A percentile compares a stretch with the other conserved stretches of the same genome.
Conservation (phyloP, 2,888 invertebrate genomes). For the Eristalinus sepulchralis region DNA sequence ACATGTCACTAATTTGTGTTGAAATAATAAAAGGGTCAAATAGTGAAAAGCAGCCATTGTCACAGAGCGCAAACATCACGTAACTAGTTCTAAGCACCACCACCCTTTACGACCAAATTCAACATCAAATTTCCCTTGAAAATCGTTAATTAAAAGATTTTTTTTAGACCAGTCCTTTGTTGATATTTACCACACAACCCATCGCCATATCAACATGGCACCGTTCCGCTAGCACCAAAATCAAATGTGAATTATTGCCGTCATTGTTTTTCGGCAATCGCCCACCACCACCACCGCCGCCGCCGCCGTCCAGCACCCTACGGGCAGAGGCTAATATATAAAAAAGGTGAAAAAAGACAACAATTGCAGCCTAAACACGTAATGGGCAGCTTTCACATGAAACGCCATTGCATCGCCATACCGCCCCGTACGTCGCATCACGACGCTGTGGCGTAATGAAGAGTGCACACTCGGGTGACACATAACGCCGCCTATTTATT, state of each 20-base stretch:
- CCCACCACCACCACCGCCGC: slow-evolving; percentile 2
- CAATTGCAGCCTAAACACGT: slow-evolving; percentile 40
- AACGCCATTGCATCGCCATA: neutral
- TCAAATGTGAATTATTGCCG: slow-evolving; percentile 24
- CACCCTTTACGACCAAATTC: neutral
- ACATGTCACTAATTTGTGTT: neutral
- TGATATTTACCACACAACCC: slow-evolving; percentile 24
- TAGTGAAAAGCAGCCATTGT: neutral
- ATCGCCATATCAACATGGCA: slow-evolving; percentile 1
- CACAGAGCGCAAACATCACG: neutral
- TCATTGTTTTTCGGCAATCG: slow-evolving; percentile 52
- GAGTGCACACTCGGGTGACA: slow-evolving; percentile 39
- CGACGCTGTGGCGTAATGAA: slow-evolving; percentile 11
- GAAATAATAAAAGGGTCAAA: neutral
- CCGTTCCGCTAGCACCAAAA: slow-evolving; percentile 38
- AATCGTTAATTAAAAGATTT: slow-evolving; percentile 12
- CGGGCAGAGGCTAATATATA: neutral
- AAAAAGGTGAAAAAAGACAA: slow-evolving; percentile 31
- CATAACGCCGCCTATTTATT: slow-evolving; percentile 58
- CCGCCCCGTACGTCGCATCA: neutral
- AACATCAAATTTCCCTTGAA: neutral
- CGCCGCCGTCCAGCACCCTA: too few species aligned
- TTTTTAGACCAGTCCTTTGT: neutral
- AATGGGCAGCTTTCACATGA: slow-evolving; percentile 48
- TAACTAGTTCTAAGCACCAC: neutral